A percentile compares a stretch with the other conserved stretches of the same genome.
phyloP scores from a whole-genome alignment of 2,113 vertebrate genomes.

The Tylochromis polylepis region DNA sequence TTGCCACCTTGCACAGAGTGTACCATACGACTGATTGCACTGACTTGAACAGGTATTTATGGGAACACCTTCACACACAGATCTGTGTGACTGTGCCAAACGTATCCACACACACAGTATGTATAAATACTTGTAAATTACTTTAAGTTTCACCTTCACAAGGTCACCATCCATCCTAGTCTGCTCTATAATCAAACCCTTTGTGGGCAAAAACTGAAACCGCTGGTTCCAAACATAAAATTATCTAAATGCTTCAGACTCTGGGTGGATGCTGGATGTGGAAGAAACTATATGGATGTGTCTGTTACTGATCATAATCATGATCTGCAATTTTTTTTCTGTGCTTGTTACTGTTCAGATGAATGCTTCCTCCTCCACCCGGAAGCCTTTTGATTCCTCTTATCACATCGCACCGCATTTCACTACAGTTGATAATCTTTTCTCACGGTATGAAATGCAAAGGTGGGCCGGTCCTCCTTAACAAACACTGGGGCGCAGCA shows the following conservation, averaged over 20 bases:
- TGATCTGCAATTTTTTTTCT: background rate
- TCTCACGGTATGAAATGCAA: background rate
- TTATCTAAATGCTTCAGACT: background rate
- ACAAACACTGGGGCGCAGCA: background rate
- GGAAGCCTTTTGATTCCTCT: background rate
- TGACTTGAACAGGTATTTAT: background rate
- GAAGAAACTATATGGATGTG: background rate
- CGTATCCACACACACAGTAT: background rate
- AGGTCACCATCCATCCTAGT: accelerated
- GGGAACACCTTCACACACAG: background rate
- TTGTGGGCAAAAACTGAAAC: background rate
- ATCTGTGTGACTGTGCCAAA: background rate
- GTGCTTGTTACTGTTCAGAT: accelerated
- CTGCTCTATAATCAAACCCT: background rate
- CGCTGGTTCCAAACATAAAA: background rate
- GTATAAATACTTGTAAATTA: background rate
- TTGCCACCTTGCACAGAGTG: background rate
- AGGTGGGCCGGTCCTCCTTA: background rate
- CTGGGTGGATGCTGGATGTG: background rate
- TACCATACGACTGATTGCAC: background rate
- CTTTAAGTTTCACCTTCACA: background rate
- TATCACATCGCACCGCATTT: background rate
- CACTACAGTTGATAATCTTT: background rate
- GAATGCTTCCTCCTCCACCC: background rate
- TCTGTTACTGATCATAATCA: background rate